Conservation (phyloP, 2,888 invertebrate genomes). For the Hipparchia sbordonii region DNA sequence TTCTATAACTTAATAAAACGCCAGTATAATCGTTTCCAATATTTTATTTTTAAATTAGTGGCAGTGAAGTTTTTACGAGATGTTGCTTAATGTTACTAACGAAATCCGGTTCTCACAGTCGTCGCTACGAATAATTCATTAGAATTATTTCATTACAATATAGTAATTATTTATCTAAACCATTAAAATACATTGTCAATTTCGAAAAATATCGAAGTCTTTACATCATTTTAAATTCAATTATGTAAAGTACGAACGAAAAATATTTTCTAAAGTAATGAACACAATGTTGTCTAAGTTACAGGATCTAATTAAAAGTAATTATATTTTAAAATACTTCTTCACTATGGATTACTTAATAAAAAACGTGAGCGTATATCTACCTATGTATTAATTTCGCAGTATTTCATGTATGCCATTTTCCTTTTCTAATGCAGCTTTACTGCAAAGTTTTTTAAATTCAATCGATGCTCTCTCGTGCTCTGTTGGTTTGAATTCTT, state of each 20-base stretch:
- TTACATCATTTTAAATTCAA: constrained; percentile 4
- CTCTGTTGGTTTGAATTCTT: too few species aligned
- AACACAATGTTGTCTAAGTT: too few species aligned
- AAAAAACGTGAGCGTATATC: too few species aligned
- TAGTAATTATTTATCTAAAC: constrained; percentile 25
- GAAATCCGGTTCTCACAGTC: constrained; percentile 68
- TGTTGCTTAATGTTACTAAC: constrained; percentile 65
- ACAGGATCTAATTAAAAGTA: too few species aligned
- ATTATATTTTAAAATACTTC: too few species aligned
- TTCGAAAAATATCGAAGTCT: constrained; percentile 34
- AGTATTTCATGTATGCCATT: too few species aligned
- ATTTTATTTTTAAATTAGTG: constrained; percentile 83
- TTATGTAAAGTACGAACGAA: background rate
- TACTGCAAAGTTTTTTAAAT: too few species aligned
- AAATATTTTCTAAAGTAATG: too few species aligned
- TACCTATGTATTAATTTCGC: too few species aligned
- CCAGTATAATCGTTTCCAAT: constrained; percentile 67
- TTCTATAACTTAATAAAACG: constrained; percentile 29
- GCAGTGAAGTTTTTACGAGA: constrained; percentile 80
- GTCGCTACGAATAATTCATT: constrained; percentile 34
- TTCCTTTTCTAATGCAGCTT: too few species aligned
- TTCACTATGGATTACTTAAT: too few species aligned
- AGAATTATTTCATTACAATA: constrained; percentile 19
- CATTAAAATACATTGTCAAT: constrained; percentile 5
- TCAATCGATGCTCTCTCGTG: too few species aligned